These are phyloP conservation scores for Leucophenga varia DNA, from an alignment of 1,140 invertebrate genomes.

Conservation along the genomic window DNA sequence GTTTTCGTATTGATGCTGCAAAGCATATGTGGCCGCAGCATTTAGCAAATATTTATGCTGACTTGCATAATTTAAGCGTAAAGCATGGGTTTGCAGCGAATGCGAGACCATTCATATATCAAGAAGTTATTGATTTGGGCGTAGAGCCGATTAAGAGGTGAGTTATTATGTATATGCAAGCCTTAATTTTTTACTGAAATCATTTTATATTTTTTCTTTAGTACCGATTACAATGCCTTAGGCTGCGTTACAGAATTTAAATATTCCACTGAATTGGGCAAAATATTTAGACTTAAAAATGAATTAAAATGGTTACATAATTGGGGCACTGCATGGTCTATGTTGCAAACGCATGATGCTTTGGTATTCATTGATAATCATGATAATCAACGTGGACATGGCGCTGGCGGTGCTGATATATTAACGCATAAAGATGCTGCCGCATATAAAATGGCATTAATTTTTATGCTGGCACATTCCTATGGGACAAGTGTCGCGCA, in stretches of 20 bases:
- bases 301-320: constrained; percentile 57
- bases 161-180: too few species aligned
- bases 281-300: constrained; percentile 54
- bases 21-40: constrained; percentile 83
- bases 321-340: constrained; percentile 62
- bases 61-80: constrained; percentile 64
- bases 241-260: constrained; percentile 76
- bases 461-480: constrained; percentile 82
- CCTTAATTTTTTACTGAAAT: neutral
- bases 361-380: constrained; percentile 69
- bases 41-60: constrained; percentile 62
- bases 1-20: constrained; percentile 71
- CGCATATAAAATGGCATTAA: constrained; percentile 71
- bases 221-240: constrained; percentile 66
- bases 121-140: constrained; percentile 81
- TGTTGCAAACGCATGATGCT: constrained; percentile 60
- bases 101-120: constrained; percentile 69
- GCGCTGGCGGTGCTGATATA: constrained; percentile 60
- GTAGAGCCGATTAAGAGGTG: constrained; percentile 58
- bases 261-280: constrained; percentile 55
- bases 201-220: constrained; percentile 59
- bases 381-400: constrained; percentile 65
- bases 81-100: constrained; percentile 62
- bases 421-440: constrained; percentile 64
- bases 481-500: constrained; percentile 67